Base-by-base conservation (phyloP, 2,888 invertebrate species). In the Meloe dianella region DNA sequence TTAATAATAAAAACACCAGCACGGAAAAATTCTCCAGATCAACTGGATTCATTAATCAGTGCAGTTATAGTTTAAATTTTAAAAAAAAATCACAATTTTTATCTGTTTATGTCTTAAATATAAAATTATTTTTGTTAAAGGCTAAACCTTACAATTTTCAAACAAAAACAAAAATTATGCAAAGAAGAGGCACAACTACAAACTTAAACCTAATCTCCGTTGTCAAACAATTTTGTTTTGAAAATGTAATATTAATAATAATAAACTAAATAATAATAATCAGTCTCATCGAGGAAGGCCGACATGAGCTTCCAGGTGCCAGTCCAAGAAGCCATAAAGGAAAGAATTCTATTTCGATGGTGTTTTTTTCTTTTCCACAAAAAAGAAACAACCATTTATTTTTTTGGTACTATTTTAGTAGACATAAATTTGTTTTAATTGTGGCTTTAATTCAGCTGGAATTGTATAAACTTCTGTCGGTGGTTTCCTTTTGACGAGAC, bases 351-450 rank as follows among this genome's bases (percentile, higher is more conserved):
- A 17, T 17, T 38, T 1, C 12, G 20, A 3, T 54, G 54, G 27
- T 35, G 24, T 54, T 12, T 51, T 51, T 54, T 41, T 41, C n/a
- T 41, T 17, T n/a, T 17, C 2, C 17, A 12, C 5, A 12, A 54
- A 54, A 27, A 54, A 51, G 10, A 51, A 51, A 51, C 51, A 22
- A 54, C 27, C 27, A 54, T 27, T 51, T 47, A 7, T 17, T 7
- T 20, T 54, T 54, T 54, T 24, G 54, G 14, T 54, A 66, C 61
- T 71, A 63, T 66, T 64, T 64, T 69, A 73, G 86, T 94, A 94
- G 83, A 94, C 94, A 85, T 94, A 94, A 81, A 94, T 94, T 83
- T 93, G 91, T 86, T 94, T 94, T 77, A 94, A 88, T 86, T 94
- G 94, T 77, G 93, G 93, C 84, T 92, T 92, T 80, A 94, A 87